Conservation (phyloP, 2,888 invertebrate genomes). For the Tachina lurida region DNA sequence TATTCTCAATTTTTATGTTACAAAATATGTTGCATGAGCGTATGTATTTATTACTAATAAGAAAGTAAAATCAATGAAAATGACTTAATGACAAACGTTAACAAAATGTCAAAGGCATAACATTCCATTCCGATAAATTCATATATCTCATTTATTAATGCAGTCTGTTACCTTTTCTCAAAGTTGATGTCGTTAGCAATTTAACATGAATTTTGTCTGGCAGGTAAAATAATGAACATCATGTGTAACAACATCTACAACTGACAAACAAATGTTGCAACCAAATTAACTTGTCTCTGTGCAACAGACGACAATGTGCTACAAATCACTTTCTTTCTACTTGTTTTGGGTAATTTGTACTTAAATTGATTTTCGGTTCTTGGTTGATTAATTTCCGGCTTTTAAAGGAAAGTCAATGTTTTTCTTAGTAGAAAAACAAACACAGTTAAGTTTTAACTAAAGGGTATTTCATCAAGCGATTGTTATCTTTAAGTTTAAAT, state of each 20-base stretch:
- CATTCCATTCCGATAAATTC: too few species aligned
- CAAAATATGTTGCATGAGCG: too few species aligned
- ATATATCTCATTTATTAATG: slow-evolving; percentile 17
- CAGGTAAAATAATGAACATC: slow-evolving; percentile 48
- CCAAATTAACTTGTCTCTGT: slow-evolving; percentile 10
- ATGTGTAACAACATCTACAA: slow-evolving; percentile 42
- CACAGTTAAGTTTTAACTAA: slow-evolving; percentile 10
- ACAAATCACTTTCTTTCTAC: slow-evolving; percentile 35
- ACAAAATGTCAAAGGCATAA: slow-evolving; percentile 43
- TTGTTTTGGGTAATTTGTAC: slow-evolving; percentile 71
- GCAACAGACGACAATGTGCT: slow-evolving; percentile 20
- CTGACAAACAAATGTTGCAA: slow-evolving; percentile 24
- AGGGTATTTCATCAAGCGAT: too few species aligned
- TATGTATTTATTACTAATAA: slow-evolving; percentile 14
- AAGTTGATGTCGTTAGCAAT: slow-evolving; percentile 73
- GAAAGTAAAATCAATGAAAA: slow-evolving; percentile 21
- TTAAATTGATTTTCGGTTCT: slow-evolving; percentile 76
- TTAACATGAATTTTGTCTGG: slow-evolving; percentile 73
- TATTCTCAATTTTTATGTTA: too few species aligned
- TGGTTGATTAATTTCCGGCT: slow-evolving; percentile 76
- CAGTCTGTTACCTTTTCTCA: slow-evolving; percentile 67
- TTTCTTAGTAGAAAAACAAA: slow-evolving; percentile 37
- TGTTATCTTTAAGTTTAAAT: too few species aligned
- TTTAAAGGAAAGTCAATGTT: slow-evolving; percentile 45
- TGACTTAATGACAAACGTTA: slow-evolving; percentile 51